These are phyloP conservation scores for Pteruthius melanotis DNA, from an alignment of 2,113 vertebrate species.

Conservation along the genomic window DNA sequence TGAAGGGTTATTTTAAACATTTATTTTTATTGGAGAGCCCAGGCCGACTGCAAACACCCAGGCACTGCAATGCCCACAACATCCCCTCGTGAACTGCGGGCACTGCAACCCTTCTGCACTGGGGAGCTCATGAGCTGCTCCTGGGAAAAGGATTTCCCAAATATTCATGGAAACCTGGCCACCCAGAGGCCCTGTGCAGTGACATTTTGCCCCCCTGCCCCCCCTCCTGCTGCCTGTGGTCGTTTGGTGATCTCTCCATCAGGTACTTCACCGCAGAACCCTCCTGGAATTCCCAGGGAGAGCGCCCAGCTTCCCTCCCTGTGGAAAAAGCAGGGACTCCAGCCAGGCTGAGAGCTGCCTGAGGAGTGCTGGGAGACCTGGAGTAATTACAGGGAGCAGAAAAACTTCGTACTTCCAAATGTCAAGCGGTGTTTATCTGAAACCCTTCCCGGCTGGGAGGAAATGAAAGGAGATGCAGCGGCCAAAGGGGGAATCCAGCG, in stretches of 20 bases:
- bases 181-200: too few species aligned
- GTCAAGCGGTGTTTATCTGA: not conserved
- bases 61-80: fast-evolving
- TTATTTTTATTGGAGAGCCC: not conserved
- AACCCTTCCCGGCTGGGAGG: not conserved
- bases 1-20: not conserved
- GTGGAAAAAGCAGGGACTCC: not conserved
- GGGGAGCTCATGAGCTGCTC: not conserved
- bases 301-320: not conserved
- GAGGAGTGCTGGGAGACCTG: not conserved
- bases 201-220: not conserved
- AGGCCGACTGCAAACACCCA: not conserved
- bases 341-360: not conserved
- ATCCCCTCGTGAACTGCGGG: not conserved
- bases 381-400: not conserved
- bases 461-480: not conserved
- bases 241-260: not conserved
- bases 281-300: not conserved
- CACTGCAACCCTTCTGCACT: too few species aligned
- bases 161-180: not conserved
- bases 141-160: not conserved
- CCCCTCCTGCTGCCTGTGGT: not conserved
- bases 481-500: not conserved
- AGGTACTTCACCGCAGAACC: not conserved
- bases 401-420: slow-evolving; percentile 14